Conservation (phyloP, 2,888 invertebrate genomes). For the Dicycla oo region DNA sequence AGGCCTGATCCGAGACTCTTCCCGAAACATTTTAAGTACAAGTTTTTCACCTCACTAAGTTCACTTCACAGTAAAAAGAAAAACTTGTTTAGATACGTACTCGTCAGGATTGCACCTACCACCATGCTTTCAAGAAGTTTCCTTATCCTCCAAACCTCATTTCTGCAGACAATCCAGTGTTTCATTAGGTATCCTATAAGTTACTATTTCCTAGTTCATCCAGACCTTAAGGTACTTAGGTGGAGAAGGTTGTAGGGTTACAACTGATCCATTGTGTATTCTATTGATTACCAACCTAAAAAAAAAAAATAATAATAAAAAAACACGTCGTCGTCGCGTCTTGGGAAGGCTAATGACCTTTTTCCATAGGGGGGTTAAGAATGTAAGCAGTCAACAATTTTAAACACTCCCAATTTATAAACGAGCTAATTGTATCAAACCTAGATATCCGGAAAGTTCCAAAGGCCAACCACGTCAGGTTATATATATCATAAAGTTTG, state of each 20-base stretch:
- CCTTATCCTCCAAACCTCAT: neutral
- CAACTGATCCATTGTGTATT: neutral
- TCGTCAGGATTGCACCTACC: too few species aligned
- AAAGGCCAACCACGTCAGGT: neutral
- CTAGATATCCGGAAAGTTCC: neutral
- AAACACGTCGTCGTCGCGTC: too few species aligned
- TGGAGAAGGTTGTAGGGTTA: too few species aligned
- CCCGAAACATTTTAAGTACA: too few species aligned
- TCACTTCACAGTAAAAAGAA: too few species aligned
- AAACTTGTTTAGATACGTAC: too few species aligned
- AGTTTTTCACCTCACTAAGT: too few species aligned
- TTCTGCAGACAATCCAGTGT: neutral
- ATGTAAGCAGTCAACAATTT: neutral
- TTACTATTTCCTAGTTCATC: neutral
- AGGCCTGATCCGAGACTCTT: neutral
- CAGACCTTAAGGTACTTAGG: too few species aligned
- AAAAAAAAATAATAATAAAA: too few species aligned
- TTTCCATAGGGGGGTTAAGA: too few species aligned
- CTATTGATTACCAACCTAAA: neutral
- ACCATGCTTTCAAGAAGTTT: neutral
- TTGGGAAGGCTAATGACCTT: too few species aligned
- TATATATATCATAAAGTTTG: constrained; percentile 6
- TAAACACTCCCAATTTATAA: too few species aligned
- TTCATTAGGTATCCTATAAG: neutral
- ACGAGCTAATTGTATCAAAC: neutral